Evolutionary conservation across 2,888 invertebrate species (phyloP), one percentile per base, ranked within the genome.

Genomic region (Torymus tubicola): DNA sequence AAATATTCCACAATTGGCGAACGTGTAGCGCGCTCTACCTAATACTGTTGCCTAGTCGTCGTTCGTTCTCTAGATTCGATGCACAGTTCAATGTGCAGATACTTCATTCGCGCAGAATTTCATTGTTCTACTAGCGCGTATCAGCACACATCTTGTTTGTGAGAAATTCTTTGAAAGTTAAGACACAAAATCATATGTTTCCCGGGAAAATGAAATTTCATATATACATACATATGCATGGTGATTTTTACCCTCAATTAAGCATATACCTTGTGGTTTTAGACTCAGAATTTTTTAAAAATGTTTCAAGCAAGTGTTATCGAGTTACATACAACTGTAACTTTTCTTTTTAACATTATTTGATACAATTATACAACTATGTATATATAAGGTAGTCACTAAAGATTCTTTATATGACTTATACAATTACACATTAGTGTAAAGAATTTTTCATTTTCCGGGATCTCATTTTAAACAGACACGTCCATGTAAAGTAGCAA

Each of bases 11-110:
- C 84, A 84, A 86, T 85, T 83, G 87, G 86, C 84, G 86, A 87
- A 87, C 86, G 82, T 85, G 86, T 85, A 85, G 85, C 86, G 87
- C 85, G 88, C 86, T 86, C 84, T 71, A 84, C 87, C 86, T 90
- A 90, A 90, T 90, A 90, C 90, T 90, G 90, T 86, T 88, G 86
- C 87, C 88, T 85, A 85, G 84, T 84, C 84, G 82, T 81, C 82
- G 73, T 79, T 82, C 50, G 61, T 67, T 72, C 53, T 69, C 71
- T 74, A 83, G 65, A 78, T 83, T 85, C 82, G 83, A 70, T 77
- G 65, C 74, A 74, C 74, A 78, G 53, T 71, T 50, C 64, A 61
- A 58, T 74, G 67, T 81, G 55, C 72, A 79, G 12, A 68, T 57
- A 64, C 79, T 76, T 76, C 67, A 80, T 67, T 80, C 61, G 61